A percentile compares a stretch with the other conserved stretches of the same genome.
Conservation (phyloP, 2,888 invertebrate genomes). For the Rhagium mordax region DNA sequence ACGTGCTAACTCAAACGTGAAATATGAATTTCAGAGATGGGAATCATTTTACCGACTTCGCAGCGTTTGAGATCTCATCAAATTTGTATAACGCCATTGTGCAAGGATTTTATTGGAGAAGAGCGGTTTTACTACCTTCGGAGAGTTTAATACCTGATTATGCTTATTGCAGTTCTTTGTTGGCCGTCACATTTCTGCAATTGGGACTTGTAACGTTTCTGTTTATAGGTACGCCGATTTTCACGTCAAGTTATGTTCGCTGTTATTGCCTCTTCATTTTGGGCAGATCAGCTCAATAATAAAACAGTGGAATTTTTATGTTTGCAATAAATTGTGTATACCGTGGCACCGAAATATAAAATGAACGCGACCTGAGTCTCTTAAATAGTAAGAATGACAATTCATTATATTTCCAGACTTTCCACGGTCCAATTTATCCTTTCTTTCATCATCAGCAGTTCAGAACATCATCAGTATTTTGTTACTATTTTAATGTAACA, state of each 20-base stretch:
- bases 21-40: neutral
- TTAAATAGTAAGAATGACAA: too few relatives aligned
- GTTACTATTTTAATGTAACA: too few relatives aligned
- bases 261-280: too few relatives aligned
- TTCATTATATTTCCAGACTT: too few relatives aligned
- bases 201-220: neutral
- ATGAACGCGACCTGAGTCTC: too few relatives aligned
- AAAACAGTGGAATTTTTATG: too few relatives aligned
- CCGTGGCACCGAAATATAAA: too few relatives aligned
- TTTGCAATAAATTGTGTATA: too few relatives aligned
- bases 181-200: neutral
- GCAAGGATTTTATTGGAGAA: constrained; percentile 5
- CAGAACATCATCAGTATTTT: too few relatives aligned
- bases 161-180: constrained; percentile 2
- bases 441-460: too few relatives aligned
- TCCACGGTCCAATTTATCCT: too few relatives aligned
- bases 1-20: neutral
- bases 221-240: neutral
- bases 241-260: neutral
- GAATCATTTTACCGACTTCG: neutral
- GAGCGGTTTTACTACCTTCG: neutral
- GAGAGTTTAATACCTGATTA: neutral
- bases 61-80: constrained; percentile 14
- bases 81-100: constrained; percentile 19
- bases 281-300: too few relatives aligned